Base-by-base conservation (phyloP, 2,113 vertebrate species). In the Spilogale gracilis region DNA sequence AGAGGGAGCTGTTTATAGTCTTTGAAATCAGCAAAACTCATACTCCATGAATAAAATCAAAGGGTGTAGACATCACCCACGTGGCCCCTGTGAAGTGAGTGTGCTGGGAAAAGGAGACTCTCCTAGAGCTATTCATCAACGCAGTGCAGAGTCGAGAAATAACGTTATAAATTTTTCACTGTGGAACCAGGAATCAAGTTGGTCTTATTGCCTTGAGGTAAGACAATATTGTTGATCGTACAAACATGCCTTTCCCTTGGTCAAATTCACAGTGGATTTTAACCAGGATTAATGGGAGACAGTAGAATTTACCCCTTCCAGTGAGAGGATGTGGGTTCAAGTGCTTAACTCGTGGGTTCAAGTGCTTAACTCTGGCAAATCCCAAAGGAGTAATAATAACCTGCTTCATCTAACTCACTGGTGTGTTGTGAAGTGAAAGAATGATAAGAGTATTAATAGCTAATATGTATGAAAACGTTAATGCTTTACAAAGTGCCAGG, bases 31-130 rank as follows among this genome's bases (percentile, higher is more conserved):
- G 14, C 45, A 89, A 74, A 48, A 87, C 21, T 27, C 63, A 23
- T 12, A 18, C 20, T 83, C 60, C 38, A 20, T 61, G 61, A 43
- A 3, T 54, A 61, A 73, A 91, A 87, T 38, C 43, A 20, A 54
- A 65, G 60, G 74, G 2, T 69, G 82, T 4, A 79, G 54, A 56
- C 32, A 48, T n/a, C 67, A 30, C 65, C 50, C 30, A 18, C 4
- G 0, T 0, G 0, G 4, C 71, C 81, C 27, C 92, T 65, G 6
- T 3, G 2, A 17, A 21, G 30, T 21, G 0, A 3, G 0, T 27
- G 23, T 32, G 9, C 18, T 52, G n/a, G 8, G 7, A 16, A 71
- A 67, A 94, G 23, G n/a, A 76, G 32, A 69, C 5, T 25, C 27
- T 54, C 27, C 38, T 43, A 30, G 25, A 83, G 23, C n/a, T 60